These are phyloP conservation scores for Papilio glaucus DNA, from an alignment of 1,140 invertebrate species.

Conservation along the genomic window DNA sequence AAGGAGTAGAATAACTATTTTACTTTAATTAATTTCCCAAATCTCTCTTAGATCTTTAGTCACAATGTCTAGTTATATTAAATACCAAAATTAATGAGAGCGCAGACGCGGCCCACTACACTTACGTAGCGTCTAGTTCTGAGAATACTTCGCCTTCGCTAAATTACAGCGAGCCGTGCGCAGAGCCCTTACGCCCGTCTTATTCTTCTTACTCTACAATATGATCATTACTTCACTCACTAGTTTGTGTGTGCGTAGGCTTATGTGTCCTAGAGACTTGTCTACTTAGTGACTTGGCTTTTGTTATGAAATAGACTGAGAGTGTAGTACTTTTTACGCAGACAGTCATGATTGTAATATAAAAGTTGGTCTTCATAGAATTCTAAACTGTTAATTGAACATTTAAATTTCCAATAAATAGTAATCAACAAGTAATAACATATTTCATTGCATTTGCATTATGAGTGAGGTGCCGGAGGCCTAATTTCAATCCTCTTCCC, in stretches of 20 bases:
- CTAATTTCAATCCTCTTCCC: too few relatives aligned
- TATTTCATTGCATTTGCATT: too few relatives aligned
- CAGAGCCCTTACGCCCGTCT: background rate
- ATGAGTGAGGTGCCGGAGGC: too few relatives aligned
- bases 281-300: background rate
- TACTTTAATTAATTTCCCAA: background rate
- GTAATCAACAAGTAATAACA: too few relatives aligned
- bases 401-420: too few relatives aligned
- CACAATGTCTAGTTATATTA: background rate
- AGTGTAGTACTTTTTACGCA: too few relatives aligned
- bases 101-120: background rate
- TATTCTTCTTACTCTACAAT: background rate
- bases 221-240: background rate
- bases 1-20: too few relatives aligned
- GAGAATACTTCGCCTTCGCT: slow-evolving; percentile 6
- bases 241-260: background rate
- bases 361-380: too few relatives aligned
- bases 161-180: slow-evolving; percentile 1
- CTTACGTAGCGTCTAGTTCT: slow-evolving; percentile 6
- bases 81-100: slow-evolving; percentile 9
- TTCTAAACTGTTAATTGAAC: too few relatives aligned
- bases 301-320: background rate
- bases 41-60: background rate
- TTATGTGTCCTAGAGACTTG: background rate
- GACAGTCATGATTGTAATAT: too few relatives aligned